Evolutionary conservation across 92 coral and sea anemone species (phyloP).

Genomic region (Epizoanthus scotinus): DNA sequence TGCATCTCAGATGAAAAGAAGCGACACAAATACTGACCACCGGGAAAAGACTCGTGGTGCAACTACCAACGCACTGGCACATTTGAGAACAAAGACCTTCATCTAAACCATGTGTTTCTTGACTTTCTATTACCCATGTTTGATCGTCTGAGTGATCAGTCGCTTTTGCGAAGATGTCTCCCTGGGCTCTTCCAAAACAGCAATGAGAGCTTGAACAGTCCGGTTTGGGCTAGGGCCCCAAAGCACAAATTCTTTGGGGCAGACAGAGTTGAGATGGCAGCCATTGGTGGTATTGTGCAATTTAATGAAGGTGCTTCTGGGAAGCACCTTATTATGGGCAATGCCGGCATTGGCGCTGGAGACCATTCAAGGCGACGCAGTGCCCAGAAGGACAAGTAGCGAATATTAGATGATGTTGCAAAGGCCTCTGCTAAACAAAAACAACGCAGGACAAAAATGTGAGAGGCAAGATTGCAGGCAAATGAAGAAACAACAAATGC

Average conservation of each 20-base stretch:
- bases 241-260: conserved; percentile 46
- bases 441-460: conserved; percentile 1
- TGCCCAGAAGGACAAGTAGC: conserved; percentile 7
- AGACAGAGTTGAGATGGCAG: conserved; percentile 43
- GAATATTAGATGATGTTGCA: not conserved
- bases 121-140: conserved; percentile 47
- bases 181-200: conserved; percentile 49
- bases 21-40: conserved; percentile 42
- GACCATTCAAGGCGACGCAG: conserved; percentile 1
- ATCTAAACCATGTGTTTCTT: conserved; percentile 35
- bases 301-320: conserved; percentile 38
- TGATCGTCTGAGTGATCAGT: conserved; percentile 31
- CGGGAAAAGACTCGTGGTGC: conserved; percentile 43
- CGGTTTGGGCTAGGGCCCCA: conserved; percentile 47
- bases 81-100: conserved; percentile 39
- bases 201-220: conserved; percentile 38
- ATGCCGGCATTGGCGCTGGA: conserved; percentile 23
- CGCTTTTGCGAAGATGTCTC: conserved; percentile 25
- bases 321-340: conserved; percentile 24
- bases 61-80: conserved; percentile 11
- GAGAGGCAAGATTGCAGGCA: conserved; percentile 15
- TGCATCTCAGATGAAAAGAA: not conserved
- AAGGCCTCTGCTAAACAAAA: conserved; percentile 8
- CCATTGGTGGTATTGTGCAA: conserved; percentile 35
- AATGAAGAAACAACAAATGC: conserved; percentile 14